Evolutionary conservation across 2,888 invertebrate species (phyloP), one percentile per base, ranked within the genome.

Genomic region (Dolichomitus sp.): DNA sequence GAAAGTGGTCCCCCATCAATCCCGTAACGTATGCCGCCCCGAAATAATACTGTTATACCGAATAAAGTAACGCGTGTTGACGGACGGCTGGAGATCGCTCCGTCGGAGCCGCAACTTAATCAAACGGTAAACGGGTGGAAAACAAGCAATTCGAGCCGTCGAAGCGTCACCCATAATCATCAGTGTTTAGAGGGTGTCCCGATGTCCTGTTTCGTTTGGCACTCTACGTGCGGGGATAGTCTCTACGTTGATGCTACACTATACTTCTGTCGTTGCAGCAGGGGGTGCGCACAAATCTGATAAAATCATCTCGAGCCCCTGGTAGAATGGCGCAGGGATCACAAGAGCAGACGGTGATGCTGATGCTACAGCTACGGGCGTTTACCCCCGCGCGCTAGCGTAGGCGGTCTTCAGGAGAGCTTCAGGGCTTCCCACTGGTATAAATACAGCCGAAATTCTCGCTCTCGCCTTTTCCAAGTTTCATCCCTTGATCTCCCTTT

Each of bases 81-180:
- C 40, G 70, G 33, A 54, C 59, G 42, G 63, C 30, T 33, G 70
- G 59, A 74, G 66, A 79, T 82, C 78, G 73, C 68, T 59, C 69
- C 70, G 80, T 82, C 79, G 80, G 79, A 70, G 81, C 81, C 84
- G 88, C 86, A 88, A 91, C 90, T 91, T 92, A 92, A 93, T 93
- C 91, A 92, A 93, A 92, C 89, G 92, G 93, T 91, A 93, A 93
- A 91, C 91, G 93, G 88, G 88, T 91, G 92, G 92, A 93, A 93
- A 93, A 93, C 92, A 93, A 93, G 92, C 92, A 92, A 91, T 92
- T 88, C 89, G 89, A 90, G 85, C 83, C 87, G 84, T 87, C 87
- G 87, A 80, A 81, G 81, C 82, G 86, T 85, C 80, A 87, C 77
- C 81, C 84, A 83, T 84, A 85, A 83, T 84, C 68, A 78, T 82